These are phyloP conservation scores for Brachypterus glaber DNA, from an alignment of 2,888 invertebrate genomes.

Conservation along the genomic window DNA sequence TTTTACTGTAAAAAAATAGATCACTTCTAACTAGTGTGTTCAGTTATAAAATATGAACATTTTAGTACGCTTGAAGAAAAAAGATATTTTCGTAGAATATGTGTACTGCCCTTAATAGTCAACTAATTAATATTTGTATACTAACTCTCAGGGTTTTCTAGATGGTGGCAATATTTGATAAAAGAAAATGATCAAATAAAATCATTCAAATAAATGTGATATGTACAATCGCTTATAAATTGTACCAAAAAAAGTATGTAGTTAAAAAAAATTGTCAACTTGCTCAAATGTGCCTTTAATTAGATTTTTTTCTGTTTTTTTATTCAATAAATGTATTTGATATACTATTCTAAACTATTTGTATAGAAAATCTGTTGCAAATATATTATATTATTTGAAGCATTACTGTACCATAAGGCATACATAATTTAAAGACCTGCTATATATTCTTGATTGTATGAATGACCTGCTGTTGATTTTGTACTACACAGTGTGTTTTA, in stretches of 20 bases:
- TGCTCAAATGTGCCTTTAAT: constrained; percentile 41
- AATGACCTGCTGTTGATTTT: too few species aligned
- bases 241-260: constrained; percentile 26
- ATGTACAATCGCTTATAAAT: constrained; percentile 30
- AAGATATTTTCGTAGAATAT: constrained; percentile 13
- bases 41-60: too few species aligned
- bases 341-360: constrained; percentile 17
- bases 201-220: constrained; percentile 34
- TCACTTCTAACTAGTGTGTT: too few species aligned
- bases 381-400: constrained; percentile 21
- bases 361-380: constrained; percentile 18
- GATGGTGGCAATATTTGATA: constrained; percentile 30
- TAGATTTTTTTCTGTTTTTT: constrained; percentile 19
- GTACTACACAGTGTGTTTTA: too few species aligned
- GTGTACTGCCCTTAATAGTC: constrained; percentile 21
- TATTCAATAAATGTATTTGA: constrained; percentile 14
- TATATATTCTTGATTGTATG: too few species aligned
- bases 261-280: constrained; percentile 35
- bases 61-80: too few species aligned
- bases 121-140: constrained; percentile 31
- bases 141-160: constrained; percentile 36
- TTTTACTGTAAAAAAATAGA: too few species aligned
- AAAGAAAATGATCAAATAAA: constrained; percentile 24
- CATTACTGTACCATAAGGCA: too few species aligned
- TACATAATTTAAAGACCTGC: too few species aligned